Percentiles rank a stretch among this genome's conserved stretches.
phyloP scores from a whole-genome alignment of 64 coral and sea anemone genomes.

The Astreopora myriophthalma region DNA sequence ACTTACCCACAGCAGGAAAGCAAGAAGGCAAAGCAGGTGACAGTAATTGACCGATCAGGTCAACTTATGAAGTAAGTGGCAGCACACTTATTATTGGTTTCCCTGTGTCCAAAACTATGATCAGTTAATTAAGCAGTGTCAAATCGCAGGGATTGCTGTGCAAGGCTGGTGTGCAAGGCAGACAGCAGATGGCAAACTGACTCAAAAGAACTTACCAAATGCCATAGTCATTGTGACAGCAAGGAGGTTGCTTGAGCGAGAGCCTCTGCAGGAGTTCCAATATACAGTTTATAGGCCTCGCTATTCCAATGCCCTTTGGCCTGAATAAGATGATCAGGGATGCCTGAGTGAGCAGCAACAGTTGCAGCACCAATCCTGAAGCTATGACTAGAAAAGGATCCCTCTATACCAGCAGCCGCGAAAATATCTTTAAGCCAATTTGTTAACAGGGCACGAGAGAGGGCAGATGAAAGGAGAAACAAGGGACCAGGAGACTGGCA shows the following conservation, averaged over 20 bases:
- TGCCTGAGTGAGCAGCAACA: neutral
- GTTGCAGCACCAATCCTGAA: slow-evolving; percentile 2
- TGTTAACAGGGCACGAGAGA: neutral
- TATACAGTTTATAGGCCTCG: neutral
- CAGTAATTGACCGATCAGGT: neutral
- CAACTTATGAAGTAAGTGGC: neutral
- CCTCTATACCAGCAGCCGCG: neutral
- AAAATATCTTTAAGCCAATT: neutral
- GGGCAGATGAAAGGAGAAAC: neutral
- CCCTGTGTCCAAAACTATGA: too few relatives aligned
- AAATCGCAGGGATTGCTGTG: too few relatives aligned
- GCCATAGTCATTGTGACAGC: neutral
- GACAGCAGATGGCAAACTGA: too few relatives aligned
- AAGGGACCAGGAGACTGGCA: neutral
- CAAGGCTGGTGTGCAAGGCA: too few relatives aligned
- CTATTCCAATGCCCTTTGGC: slow-evolving; percentile 7
- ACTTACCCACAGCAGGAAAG: too few relatives aligned
- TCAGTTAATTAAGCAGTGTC: too few relatives aligned
- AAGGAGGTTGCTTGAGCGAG: neutral
- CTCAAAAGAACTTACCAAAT: too few relatives aligned
- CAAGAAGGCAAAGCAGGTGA: neutral
- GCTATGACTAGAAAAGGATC: slow-evolving; percentile 27
- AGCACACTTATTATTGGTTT: too few relatives aligned
- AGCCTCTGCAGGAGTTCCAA: neutral
- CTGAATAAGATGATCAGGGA: neutral